phyloP scores from a whole-genome alignment of 2,888 invertebrate genomes.

The Orthosia incerta region DNA sequence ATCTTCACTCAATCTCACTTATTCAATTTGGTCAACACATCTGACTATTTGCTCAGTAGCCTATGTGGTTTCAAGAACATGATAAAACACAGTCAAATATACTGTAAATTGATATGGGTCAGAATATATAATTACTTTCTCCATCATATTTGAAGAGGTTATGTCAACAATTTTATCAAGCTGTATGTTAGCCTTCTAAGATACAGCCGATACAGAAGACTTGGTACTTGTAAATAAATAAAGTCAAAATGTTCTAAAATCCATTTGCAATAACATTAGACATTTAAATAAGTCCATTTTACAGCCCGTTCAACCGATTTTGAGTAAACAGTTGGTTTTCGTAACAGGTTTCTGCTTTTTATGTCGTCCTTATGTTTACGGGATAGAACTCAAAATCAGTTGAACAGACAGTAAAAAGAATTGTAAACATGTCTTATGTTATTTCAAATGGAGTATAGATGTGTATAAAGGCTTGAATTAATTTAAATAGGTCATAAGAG shows the following conservation, averaged over 20 bases:
- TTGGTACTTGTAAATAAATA: background rate
- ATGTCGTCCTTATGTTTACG: no score
- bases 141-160: constrained; percentile 5
- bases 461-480: background rate
- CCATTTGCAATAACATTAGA: no score
- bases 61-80: background rate
- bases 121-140: constrained; percentile 12
- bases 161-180: constrained; percentile 13
- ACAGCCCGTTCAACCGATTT: no score
- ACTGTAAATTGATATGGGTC: background rate
- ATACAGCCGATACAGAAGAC: no score
- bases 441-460: no score
- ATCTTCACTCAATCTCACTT: background rate
- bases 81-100: background rate
- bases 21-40: background rate
- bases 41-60: background rate
- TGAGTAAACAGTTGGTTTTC: no score
- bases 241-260: background rate
- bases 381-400: no score
- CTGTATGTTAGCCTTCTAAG: background rate
- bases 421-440: no score
- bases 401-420: no score
- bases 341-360: no score
- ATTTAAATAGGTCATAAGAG: background rate
- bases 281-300: no score